Evolutionary conservation across 2,113 vertebrate genomes (phyloP).

Genomic region (Pteropus alecto): DNA sequence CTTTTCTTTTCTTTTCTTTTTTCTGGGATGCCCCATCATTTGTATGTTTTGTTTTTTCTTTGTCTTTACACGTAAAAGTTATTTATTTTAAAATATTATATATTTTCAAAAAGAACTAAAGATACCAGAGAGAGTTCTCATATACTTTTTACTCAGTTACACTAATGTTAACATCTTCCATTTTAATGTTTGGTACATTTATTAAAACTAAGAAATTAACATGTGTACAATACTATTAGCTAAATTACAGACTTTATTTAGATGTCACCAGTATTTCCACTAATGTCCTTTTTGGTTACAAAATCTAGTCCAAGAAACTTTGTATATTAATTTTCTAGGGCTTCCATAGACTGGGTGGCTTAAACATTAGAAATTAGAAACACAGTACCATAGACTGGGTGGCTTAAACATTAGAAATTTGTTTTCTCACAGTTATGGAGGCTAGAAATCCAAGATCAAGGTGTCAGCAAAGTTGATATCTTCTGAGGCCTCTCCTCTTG

Average conservation of each 20-base stretch:
- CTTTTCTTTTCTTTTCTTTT: neutral
- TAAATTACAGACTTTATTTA: neutral
- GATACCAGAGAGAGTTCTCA: neutral
- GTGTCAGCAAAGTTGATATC: accelerated
- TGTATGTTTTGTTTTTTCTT: neutral
- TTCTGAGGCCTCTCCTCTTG: neutral
- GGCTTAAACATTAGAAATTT: neutral
- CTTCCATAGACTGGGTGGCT: neutral
- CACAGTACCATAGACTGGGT: too few species aligned
- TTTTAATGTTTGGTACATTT: neutral
- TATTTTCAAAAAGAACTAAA: neutral
- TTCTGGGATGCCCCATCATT: neutral
- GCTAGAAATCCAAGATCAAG: neutral
- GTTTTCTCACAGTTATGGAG: neutral
- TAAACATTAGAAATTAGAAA: neutral
- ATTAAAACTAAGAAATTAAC: neutral
- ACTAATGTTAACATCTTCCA: neutral
- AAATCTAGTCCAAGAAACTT: neutral
- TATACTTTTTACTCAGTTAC: neutral
- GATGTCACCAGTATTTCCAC: neutral
- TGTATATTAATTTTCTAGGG: neutral
- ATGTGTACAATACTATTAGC: neutral
- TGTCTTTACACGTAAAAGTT: neutral
- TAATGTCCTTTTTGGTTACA: neutral
- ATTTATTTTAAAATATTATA: neutral